Conservation (phyloP, 2,113 vertebrate genomes). For the Eubucco bourcierii region DNA sequence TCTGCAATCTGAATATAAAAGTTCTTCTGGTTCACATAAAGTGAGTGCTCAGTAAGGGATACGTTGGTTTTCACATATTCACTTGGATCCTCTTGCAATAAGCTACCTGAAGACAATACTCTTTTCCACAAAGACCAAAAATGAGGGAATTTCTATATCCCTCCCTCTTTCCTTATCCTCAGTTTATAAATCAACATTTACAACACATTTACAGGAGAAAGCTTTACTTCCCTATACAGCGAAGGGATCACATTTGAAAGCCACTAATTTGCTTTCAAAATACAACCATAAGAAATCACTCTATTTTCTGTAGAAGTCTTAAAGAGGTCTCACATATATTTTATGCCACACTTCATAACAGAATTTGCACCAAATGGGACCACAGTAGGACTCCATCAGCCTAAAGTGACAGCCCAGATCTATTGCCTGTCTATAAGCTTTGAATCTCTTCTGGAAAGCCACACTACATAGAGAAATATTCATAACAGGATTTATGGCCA, state of each 20-base stretch:
- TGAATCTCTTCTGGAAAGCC: not conserved
- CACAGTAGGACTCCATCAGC: not conserved
- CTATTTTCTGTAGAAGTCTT: not conserved
- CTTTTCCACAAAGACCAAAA: not conserved
- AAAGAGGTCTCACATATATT: not conserved
- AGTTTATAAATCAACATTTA: not conserved
- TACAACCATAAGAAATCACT: not conserved
- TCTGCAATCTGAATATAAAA: not conserved
- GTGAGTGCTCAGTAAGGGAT: not conserved
- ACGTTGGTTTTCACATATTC: not conserved
- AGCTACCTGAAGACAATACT: not conserved
- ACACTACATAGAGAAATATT: not conserved
- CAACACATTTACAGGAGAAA: not conserved
- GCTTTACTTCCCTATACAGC: not conserved
- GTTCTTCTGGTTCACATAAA: not conserved
- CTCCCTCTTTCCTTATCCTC: not conserved
- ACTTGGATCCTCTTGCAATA: not conserved
- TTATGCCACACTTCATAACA: not conserved
- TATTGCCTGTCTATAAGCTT: not conserved
- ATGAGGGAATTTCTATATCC: not conserved
- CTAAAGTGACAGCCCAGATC: conserved; percentile 12
- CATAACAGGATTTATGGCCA: not conserved
- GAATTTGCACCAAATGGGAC: not conserved
- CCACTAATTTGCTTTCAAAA: not conserved
- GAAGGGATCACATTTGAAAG: not conserved